Percentiles rank a stretch among this genome's conserved stretches.
Evolutionary conservation across 2,888 invertebrate species (phyloP).

Genomic region (Apamea monoglypha): DNA sequence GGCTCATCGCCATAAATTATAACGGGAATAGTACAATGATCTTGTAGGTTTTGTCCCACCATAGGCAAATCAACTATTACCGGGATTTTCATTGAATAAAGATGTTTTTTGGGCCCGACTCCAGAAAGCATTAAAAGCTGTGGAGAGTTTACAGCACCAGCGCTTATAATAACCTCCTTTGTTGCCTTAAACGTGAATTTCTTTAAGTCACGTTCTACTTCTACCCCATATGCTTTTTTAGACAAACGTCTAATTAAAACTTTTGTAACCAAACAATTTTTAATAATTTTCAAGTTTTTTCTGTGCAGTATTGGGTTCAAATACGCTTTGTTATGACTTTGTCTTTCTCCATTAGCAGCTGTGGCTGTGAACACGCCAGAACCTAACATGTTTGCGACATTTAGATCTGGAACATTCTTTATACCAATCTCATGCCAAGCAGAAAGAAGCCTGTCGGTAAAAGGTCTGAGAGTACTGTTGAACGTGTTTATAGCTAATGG

Average conservation of each 20-base stretch:
- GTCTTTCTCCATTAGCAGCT: conserved; percentile 84
- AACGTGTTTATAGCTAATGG: conserved; percentile 85
- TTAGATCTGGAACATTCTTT: conserved; percentile 78
- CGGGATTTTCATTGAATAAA: conserved; percentile 79
- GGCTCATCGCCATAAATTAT: conserved; percentile 78
- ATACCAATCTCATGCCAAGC: conserved; percentile 79
- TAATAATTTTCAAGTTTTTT: conserved; percentile 69
- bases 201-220: conserved; percentile 76
- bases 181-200: conserved; percentile 68
- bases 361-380: conserved; percentile 86
- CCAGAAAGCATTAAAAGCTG: conserved; percentile 88
- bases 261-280: conserved; percentile 71
- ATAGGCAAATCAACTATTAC: conserved; percentile 82
- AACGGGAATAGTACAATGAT: conserved; percentile 85
- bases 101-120: conserved; percentile 83
- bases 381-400: conserved; percentile 84
- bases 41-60: conserved; percentile 89
- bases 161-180: conserved; percentile 87
- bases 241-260: conserved; percentile 33
- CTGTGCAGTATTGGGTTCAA: conserved; percentile 74
- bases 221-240: conserved; percentile 72
- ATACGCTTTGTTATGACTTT: conserved; percentile 91
- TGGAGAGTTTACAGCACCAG: conserved; percentile 87
- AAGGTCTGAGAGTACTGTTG: conserved; percentile 80
- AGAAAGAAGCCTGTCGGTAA: conserved; percentile 74